Evolutionary conservation across 1,140 invertebrate species (phyloP), one percentile per base, ranked within the genome.

Genomic region (Halyomorpha halys): DNA sequence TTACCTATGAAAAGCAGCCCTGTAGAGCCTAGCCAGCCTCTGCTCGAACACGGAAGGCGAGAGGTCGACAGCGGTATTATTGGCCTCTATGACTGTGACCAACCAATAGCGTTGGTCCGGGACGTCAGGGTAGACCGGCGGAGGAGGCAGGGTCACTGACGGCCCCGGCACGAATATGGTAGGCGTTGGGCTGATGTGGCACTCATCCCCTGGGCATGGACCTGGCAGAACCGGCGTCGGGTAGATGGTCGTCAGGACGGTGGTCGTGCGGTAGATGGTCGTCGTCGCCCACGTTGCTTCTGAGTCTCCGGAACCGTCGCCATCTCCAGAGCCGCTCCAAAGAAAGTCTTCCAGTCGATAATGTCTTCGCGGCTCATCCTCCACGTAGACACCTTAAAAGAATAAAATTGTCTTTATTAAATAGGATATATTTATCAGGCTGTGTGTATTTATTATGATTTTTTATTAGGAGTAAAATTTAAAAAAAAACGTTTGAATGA

Each of bases 301-400:
- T 69, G 69, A 61, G 71, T 76, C 51, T 13, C 71, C 69, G 18
- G 71, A 70, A 16, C 70, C 69, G 21, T 72, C 74, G 27, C 86
- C 87, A 70, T 90, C 88, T 1, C 89, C 89, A 0, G 85, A 86
- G 0, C 87, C 88, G 0, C 86, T 89, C 89, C 89, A 91, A 71
- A 91, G 87, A 73, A 90, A 91, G 72, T 90, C 87, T 70, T 90
- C 87, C 62, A 90, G 76, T 66, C 77, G 82, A 68, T 82, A 84
- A 71, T 76, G 81, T 65, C 80, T 78, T 30, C 81, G 62, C 13
- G 68, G 68, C 53, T 67, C 68, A 44, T 66, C 68, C 53, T 66
- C 68, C 5, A 66, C 53, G 21, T 25, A 56, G 23, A 56, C 23
- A 25, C 53, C 53, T 56, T n/a, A 21, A 27, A 56, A 39, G 11